Evolutionary conservation across 2,113 vertebrate genomes (phyloP).

Genomic region (Chelonoidis abingdonii): DNA sequence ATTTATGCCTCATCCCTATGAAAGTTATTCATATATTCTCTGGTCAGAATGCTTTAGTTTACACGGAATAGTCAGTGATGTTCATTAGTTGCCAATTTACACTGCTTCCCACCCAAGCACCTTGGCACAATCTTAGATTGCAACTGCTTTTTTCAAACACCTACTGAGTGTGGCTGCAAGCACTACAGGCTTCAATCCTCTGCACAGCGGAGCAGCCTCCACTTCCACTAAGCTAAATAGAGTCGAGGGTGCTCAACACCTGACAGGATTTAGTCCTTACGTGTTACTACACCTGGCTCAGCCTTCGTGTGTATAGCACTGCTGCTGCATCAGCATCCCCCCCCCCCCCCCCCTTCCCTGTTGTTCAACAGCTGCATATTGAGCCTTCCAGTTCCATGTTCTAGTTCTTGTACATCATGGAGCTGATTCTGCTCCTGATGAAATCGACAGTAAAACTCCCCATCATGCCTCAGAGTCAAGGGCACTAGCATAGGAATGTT

Average conservation of each 20-base stretch:
- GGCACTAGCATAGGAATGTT: background rate
- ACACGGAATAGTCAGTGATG: background rate
- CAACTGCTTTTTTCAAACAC: background rate
- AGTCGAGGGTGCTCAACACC: background rate
- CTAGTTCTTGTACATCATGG: background rate
- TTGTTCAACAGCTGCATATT: background rate
- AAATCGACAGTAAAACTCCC: background rate
- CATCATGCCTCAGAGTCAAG: background rate
- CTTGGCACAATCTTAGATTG: background rate
- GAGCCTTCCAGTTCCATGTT: background rate
- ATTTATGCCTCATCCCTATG: background rate
- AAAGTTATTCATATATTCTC: background rate
- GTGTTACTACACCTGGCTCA: rapidly evolving
- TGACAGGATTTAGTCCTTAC: background rate
- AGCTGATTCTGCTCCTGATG: background rate
- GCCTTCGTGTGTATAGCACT: background rate
- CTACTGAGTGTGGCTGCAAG: background rate
- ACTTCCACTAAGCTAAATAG: background rate
- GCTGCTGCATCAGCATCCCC: background rate
- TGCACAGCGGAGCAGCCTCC: background rate
- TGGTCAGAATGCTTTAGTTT: background rate
- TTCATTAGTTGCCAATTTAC: background rate
- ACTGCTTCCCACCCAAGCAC: background rate
- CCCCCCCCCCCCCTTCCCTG: rapidly evolving
- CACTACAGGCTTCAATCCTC: background rate